Evolutionary conservation across 1,140 invertebrate genomes (phyloP).

Genomic region (Procambarus virginalis): DNA sequence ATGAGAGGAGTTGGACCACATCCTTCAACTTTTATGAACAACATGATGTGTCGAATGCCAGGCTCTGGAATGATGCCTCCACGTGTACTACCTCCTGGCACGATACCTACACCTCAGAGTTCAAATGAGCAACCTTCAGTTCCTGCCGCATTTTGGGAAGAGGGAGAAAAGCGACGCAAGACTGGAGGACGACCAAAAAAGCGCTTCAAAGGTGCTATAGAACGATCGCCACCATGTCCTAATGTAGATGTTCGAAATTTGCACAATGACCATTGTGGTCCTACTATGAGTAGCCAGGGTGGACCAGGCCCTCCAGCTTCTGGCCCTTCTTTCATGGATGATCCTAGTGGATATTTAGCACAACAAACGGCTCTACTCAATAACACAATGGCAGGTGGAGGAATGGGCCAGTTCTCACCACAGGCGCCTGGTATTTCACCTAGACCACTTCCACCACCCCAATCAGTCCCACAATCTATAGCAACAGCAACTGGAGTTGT

Average conservation of each 20-base stretch:
- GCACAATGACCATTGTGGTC: constrained; percentile 74
- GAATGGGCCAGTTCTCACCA: constrained; percentile 68
- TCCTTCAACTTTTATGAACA: constrained; percentile 42
- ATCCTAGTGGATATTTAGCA: constrained; percentile 90
- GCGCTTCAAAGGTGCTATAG: constrained; percentile 48
- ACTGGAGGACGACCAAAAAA: constrained; percentile 46
- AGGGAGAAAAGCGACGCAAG: constrained; percentile 58
- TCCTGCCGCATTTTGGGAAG: constrained; percentile 50
- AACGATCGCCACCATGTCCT: constrained; percentile 74
- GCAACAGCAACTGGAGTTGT: constrained; percentile 51
- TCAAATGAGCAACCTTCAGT: constrained; percentile 33
- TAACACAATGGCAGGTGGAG: constrained; percentile 83
- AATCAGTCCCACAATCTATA: constrained; percentile 54
- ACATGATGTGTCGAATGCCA: constrained; percentile 58
- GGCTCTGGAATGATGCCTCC: constrained; percentile 59
- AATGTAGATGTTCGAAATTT: constrained; percentile 77
- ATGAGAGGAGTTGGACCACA: constrained; percentile 53
- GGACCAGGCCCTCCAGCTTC: constrained; percentile 52
- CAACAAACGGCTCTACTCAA: constrained; percentile 89
- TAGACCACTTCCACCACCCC: constrained; percentile 41
- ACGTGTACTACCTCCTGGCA: constrained; percentile 44
- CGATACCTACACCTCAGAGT: constrained; percentile 36
- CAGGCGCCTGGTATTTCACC: constrained; percentile 59
- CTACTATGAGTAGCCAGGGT: constrained; percentile 44
- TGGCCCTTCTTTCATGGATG: constrained; percentile 86